These are phyloP conservation scores for Chionomys nivalis DNA, from an alignment of 2,113 vertebrate species.

Conservation along the genomic window DNA sequence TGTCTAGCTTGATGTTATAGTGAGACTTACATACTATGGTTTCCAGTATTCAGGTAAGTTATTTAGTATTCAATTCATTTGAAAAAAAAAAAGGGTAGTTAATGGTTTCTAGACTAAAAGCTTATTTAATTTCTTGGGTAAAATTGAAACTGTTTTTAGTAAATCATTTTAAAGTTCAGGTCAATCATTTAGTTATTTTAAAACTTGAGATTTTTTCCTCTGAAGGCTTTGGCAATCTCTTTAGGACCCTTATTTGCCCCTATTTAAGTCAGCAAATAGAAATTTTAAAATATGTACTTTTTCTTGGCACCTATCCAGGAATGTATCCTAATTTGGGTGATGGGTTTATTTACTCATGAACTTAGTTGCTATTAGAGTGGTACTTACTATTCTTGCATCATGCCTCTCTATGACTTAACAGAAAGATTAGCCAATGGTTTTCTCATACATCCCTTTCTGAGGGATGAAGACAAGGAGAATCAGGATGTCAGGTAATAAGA, in stretches of 20 bases:
- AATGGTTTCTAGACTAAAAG: not conserved
- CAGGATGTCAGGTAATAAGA: not conserved
- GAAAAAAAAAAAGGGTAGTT: not conserved
- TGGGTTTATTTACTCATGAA: not conserved
- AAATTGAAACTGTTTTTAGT: not conserved
- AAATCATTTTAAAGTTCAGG: not conserved
- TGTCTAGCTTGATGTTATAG: not conserved
- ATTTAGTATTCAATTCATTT: not conserved
- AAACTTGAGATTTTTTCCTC: not conserved
- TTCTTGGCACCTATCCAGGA: not conserved
- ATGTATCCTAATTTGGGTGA: not conserved
- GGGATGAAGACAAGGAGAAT: not conserved
- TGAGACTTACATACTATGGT: not conserved
- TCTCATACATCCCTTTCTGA: not conserved
- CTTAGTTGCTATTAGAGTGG: not conserved
- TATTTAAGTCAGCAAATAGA: not conserved
- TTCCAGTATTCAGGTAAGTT: not conserved
- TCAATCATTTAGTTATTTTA: not conserved
- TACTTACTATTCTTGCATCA: conserved; percentile 12
- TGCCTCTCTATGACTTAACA: not conserved
- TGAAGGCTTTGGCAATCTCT: not conserved
- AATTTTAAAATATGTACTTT: not conserved
- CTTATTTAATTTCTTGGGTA: not conserved
- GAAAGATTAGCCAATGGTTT: not conserved
- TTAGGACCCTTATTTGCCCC: no score